Evolutionary conservation across 2,888 invertebrate species (phyloP), one percentile per base, ranked within the genome.

Genomic region (Caenorhabditis drosophilae): DNA sequence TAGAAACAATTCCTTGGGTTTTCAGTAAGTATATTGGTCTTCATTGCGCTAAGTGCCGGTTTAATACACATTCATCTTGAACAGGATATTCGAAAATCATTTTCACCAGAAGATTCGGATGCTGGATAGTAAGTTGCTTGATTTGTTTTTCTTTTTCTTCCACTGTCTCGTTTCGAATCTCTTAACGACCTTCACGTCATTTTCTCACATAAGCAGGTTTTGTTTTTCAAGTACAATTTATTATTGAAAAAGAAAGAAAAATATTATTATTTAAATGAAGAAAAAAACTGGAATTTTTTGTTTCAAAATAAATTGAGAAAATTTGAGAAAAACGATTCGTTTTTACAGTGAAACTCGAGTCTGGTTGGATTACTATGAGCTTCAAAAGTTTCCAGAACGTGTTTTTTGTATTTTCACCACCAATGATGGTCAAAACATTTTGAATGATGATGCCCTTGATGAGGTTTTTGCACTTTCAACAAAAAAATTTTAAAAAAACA

Each of bases 71-170:
- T 80, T 35, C 58, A 63, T 46, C 53, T 81, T 36, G 80, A 81
- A 59, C 70, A 72, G 20, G 81, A 81, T 49, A 81, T 81, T 45
- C 56, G 80, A 15, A 69, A 66, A 18, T 70, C 73, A n/a, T 81
- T 81, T 52, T 78, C 79, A 9, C 80, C 81, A 0, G 56, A 59
- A n/a, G 70, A 78, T 48, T 81, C 81, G 3, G 62, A 73, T 48
- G 70, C 79, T 25, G 67, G 73, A 47, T 67, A 70, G 81, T 81
- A 25, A 67, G 76, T 70, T 16, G 23, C 26, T 23, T 25, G 40
- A n/a, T n/a, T n/a, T n/a, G n/a, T n/a, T n/a, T n/a, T n/a, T n/a
- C n/a, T n/a, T n/a, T n/a, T n/a, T n/a, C n/a, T n/a, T n/a, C n/a
- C n/a, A n/a, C n/a, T n/a, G n/a, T n/a, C n/a, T n/a, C n/a, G n/a